phyloP scores from a whole-genome alignment of 92 coral and sea anemone genomes.

The Epizoanthus rinbou region DNA sequence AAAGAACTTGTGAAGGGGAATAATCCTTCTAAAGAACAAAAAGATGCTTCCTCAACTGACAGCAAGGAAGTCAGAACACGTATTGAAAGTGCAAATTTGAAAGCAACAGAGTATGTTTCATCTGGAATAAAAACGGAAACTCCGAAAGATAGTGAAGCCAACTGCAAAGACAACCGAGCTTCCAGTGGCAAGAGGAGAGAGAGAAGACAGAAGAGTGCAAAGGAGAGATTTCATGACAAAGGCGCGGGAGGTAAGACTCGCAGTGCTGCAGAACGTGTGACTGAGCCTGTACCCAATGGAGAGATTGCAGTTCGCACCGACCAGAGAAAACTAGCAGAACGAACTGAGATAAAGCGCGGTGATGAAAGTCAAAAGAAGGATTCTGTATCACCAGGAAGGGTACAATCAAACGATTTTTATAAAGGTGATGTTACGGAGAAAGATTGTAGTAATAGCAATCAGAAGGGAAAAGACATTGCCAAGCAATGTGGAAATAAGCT shows the following conservation, averaged over 20 bases:
- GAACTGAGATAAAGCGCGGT: too few species aligned
- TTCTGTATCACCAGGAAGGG: neutral
- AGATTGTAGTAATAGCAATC: neutral
- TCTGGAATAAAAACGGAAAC: too few species aligned
- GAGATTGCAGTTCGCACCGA: too few species aligned
- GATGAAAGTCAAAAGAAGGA: neutral
- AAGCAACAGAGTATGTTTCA: neutral
- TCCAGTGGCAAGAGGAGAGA: slow-evolving; percentile 14
- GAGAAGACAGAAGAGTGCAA: neutral
- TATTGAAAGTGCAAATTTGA: neutral
- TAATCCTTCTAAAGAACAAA: neutral
- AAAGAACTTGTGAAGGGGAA: neutral
- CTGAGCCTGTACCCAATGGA: neutral
- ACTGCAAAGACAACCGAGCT: neutral
- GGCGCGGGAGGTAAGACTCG: neutral
- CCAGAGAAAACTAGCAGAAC: too few species aligned
- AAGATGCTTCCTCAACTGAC: neutral
- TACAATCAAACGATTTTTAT: neutral
- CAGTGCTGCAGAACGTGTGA: neutral
- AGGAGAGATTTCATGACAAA: neutral
- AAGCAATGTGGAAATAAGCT: neutral
- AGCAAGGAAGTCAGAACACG: neutral
- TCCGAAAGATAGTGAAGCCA: neutral
- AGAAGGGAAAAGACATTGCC: neutral
- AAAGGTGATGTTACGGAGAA: neutral